Percentiles rank a stretch among this genome's conserved stretches.
Evolutionary conservation across 1,140 invertebrate genomes (phyloP).

Genomic region (Zophobas morio): DNA sequence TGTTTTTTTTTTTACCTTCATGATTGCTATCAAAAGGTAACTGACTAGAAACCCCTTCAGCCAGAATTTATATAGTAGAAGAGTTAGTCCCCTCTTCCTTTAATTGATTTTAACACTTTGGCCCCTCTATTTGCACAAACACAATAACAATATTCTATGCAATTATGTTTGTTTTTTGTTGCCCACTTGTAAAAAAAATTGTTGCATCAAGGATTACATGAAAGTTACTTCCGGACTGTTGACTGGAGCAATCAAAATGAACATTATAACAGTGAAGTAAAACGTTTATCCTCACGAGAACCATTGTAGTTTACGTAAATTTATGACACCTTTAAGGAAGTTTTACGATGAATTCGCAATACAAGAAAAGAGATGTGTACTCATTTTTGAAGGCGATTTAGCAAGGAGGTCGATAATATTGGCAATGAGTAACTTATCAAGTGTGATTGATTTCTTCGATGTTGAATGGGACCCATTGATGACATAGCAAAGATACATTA

Average conservation of each 20-base stretch:
- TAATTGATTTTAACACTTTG: constrained; percentile 35
- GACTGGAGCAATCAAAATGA: neutral
- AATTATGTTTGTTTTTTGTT: constrained; percentile 32
- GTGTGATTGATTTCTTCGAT: neutral
- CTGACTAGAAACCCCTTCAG: constrained; percentile 21
- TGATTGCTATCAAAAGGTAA: constrained; percentile 35
- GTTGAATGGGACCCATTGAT: neutral
- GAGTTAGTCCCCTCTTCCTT: constrained; percentile 38
- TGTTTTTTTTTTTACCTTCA: constrained; percentile 41
- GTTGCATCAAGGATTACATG: constrained; percentile 32
- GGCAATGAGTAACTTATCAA: constrained; percentile 20
- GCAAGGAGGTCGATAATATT: constrained; percentile 35
- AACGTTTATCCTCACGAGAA: neutral
- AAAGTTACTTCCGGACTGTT: constrained; percentile 39
- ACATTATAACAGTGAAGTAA: constrained; percentile 31
- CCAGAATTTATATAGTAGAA: constrained; percentile 29
- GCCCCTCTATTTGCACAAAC: constrained; percentile 40
- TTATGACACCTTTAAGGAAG: constrained; percentile 25
- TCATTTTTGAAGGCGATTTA: constrained; percentile 16
- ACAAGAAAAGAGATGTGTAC: neutral
- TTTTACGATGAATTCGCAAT: constrained; percentile 11
- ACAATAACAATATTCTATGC: constrained; percentile 39
- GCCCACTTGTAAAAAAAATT: constrained; percentile 23
- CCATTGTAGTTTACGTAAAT: neutral
- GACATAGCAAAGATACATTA: constrained; percentile 22